phyloP scores from a whole-genome alignment of 2,113 vertebrate genomes.

The Elephas maximus region DNA sequence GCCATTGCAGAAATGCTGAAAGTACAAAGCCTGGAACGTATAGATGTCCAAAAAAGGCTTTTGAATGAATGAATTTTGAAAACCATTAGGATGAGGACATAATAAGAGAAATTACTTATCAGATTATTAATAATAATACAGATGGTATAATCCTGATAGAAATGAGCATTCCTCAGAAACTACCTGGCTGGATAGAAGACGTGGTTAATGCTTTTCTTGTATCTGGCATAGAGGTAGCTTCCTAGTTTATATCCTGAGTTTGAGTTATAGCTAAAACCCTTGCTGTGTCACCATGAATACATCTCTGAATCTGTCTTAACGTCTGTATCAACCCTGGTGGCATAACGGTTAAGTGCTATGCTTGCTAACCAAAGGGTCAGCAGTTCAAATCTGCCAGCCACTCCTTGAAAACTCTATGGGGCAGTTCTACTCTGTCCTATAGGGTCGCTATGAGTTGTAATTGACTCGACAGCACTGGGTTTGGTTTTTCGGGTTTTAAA shows the following conservation, averaged over 20 bases:
- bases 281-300: background rate
- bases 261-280: constrained; percentile 15
- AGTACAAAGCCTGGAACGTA: background rate
- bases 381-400: too few relatives aligned
- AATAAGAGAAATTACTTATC: background rate
- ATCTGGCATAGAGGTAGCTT: constrained; percentile 9
- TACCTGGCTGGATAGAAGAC: background rate
- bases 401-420: too few relatives aligned
- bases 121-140: background rate
- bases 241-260: constrained; percentile 15
- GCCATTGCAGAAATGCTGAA: background rate
- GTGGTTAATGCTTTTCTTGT: background rate
- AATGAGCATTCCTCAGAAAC: constrained; percentile 27
- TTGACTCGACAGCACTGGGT: too few relatives aligned
- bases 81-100: background rate
- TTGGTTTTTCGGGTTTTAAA: too few relatives aligned
- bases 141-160: background rate
- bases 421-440: too few relatives aligned
- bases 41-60: background rate
- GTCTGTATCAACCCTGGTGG: background rate
- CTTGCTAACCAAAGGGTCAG: too few relatives aligned
- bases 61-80: constrained; percentile 16
- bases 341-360: too few relatives aligned
- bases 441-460: too few relatives aligned
- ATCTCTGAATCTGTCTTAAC: background rate